Evolutionary conservation across 1,140 invertebrate species (phyloP), one percentile per base, ranked within the genome.

Genomic region (Geopemphigus sp.): DNA sequence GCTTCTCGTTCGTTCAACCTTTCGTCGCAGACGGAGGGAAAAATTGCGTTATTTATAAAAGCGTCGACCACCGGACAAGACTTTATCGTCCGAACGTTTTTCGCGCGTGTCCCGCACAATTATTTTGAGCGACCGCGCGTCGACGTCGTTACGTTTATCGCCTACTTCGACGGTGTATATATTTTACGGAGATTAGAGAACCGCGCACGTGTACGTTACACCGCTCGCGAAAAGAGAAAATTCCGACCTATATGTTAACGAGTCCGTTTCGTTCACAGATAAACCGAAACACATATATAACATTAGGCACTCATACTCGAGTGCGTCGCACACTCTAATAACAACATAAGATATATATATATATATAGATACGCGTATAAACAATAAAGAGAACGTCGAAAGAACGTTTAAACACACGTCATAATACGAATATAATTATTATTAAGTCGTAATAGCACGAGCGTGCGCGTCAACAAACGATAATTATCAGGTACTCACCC

Each of bases 171-270:
- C 19, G 32, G 29, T 24, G 17, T 61, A 39, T 61, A 17, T 6
- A 15, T 14, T 61, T 17, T 32, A 63, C 61, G 26, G 32, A 39
- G 32, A 39, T 24, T 8, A 14, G 15, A 32, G 17, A 32, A 63
- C 15, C 26, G 15, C 29, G 17, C 5, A 17, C 29, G 22, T 22
- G 22, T 32, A 45, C 45, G 22, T 66, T 22, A 4, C 32, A 1
- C 66, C 15, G 47, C 1, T 39, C 3, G 22, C 22, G 17, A 70
- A 70, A 70, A 70, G 24, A 70, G 66, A 53, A 70, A 64, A 70
- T 53, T 50, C 26, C 66, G 66, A 70, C 66, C 66, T 70, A 53
- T 53, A 70, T 70, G 66, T 70, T 70, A 70, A 70, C 66, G 24
- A 15, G 24, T 26, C 66, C 66, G 66, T 70, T 70, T 70, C 66